Evolutionary conservation across 2,797 vertebrate species (phyloP).

Genomic region (Characodon lateralis): DNA sequence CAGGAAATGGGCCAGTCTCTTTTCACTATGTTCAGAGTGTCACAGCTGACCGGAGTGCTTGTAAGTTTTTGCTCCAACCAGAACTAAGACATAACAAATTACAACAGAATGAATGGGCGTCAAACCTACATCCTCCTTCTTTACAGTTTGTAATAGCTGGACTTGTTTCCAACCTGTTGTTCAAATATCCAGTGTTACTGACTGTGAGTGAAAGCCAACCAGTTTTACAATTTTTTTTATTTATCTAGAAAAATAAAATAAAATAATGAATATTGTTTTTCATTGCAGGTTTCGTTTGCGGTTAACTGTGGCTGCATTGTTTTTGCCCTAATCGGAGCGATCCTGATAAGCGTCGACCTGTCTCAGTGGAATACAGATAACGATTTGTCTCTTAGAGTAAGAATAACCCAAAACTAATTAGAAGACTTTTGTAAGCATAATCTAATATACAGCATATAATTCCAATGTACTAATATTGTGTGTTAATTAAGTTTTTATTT

Average conservation of each 20-base stretch:
- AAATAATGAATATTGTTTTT: neutral
- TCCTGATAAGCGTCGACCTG: slow-evolving; percentile 70
- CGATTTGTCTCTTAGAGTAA: slow-evolving; percentile 32
- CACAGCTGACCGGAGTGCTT: slow-evolving; percentile 72
- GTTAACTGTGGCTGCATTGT: slow-evolving; percentile 66
- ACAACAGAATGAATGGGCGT: neutral
- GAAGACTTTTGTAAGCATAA: neutral
- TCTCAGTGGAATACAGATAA: accelerated
- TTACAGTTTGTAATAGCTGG: slow-evolving; percentile 76
- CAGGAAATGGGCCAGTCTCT: neutral
- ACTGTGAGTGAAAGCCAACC: slow-evolving; percentile 54
- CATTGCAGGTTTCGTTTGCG: slow-evolving; percentile 61
- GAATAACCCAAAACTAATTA: neutral
- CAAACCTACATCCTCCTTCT: slow-evolving; percentile 8
- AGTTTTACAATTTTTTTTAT: neutral
- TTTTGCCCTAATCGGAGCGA: slow-evolving; percentile 35
- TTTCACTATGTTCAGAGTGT: slow-evolving; percentile 72
- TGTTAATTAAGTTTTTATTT: slow-evolving; percentile 32
- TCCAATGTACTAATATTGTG: neutral
- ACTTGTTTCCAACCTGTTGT: slow-evolving; percentile 65
- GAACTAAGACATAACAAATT: neutral
- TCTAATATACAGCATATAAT: neutral
- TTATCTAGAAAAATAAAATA: neutral
- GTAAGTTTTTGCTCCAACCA: slow-evolving; percentile 54
- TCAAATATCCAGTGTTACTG: slow-evolving; percentile 69